Evolutionary conservation across 2,888 invertebrate genomes (phyloP).

Genomic region (Cremastinae sp.): DNA sequence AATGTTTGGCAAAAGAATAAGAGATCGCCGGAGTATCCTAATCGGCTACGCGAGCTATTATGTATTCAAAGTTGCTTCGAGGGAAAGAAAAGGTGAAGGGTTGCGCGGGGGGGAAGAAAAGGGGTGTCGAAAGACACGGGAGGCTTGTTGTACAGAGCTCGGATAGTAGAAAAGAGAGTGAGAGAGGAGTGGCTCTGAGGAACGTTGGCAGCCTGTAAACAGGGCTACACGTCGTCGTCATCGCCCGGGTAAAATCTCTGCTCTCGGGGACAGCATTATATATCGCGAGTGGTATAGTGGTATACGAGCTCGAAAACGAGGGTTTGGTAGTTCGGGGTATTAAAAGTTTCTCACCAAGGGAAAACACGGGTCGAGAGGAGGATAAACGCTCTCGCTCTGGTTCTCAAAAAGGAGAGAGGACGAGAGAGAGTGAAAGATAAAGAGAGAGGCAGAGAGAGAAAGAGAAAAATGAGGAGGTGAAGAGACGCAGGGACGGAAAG

Average conservation of each 20-base stretch:
- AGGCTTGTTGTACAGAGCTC: constrained; percentile 11
- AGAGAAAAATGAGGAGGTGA: too few relatives aligned
- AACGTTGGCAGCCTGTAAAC: constrained; percentile 70
- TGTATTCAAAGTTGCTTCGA: constrained; percentile 70
- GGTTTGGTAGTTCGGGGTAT: constrained; percentile 62
- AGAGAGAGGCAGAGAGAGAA: constrained; percentile 13
- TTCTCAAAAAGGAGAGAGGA: constrained; percentile 14
- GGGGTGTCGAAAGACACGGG: constrained; percentile 60
- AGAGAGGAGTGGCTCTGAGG: constrained; percentile 57
- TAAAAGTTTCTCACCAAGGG: constrained; percentile 68
- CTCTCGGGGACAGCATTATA: constrained; percentile 52
- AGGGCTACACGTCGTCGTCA: constrained; percentile 64
- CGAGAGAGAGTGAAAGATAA: constrained; percentile 1
- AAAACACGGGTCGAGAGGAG: constrained; percentile 62
- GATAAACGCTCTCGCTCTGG: constrained; percentile 47
- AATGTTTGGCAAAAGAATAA: constrained; percentile 42
- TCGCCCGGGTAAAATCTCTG: constrained; percentile 60
- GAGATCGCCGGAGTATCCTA: constrained; percentile 66
- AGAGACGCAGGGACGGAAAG: background rate
- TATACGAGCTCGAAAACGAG: constrained; percentile 45
- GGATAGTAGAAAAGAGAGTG: constrained; percentile 41
- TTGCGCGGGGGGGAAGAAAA: constrained; percentile 50
- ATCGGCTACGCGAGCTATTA: constrained; percentile 71
- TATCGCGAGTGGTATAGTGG: constrained; percentile 31
- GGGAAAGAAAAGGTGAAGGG: constrained; percentile 58